Percentiles rank a stretch among this genome's conserved stretches.
phyloP scores from a whole-genome alignment of 30 jellyfish, hydroid and myxozoan species.

The Pelagia noctiluca region DNA sequence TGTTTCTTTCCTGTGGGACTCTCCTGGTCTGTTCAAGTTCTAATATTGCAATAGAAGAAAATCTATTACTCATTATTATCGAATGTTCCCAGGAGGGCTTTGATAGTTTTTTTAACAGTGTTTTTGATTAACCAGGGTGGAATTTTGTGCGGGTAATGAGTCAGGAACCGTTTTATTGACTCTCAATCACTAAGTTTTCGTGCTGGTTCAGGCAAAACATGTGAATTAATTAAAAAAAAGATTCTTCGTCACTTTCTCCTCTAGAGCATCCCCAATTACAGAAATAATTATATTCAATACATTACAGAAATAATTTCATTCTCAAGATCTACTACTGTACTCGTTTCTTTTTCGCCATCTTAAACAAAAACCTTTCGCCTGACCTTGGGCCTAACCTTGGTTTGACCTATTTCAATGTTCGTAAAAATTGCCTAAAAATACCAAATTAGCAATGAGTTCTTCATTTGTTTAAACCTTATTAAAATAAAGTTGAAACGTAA shows the following conservation, averaged over 20 bases:
- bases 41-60: background rate
- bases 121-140: background rate
- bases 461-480: too few relatives aligned
- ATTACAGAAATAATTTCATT: too few relatives aligned
- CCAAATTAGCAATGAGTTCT: too few relatives aligned
- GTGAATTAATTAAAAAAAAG: background rate
- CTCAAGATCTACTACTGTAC: background rate
- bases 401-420: too few relatives aligned
- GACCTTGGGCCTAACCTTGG: background rate
- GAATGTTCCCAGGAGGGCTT: constrained; percentile 2
- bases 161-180: background rate
- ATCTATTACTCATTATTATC: too few relatives aligned
- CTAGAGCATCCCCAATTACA: background rate
- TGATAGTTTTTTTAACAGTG: background rate
- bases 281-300: too few relatives aligned
- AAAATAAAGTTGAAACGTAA: too few relatives aligned
- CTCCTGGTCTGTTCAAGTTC: background rate
- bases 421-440: too few relatives aligned
- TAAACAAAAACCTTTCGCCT: background rate
- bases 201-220: background rate
- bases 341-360: background rate
- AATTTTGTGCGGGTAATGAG: background rate
- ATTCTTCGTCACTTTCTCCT: background rate
- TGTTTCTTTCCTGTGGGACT: background rate
- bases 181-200: background rate